Evolutionary conservation across 2,888 invertebrate species (phyloP), one percentile per base, ranked within the genome.

Genomic region (Acanthosepion esculentum): DNA sequence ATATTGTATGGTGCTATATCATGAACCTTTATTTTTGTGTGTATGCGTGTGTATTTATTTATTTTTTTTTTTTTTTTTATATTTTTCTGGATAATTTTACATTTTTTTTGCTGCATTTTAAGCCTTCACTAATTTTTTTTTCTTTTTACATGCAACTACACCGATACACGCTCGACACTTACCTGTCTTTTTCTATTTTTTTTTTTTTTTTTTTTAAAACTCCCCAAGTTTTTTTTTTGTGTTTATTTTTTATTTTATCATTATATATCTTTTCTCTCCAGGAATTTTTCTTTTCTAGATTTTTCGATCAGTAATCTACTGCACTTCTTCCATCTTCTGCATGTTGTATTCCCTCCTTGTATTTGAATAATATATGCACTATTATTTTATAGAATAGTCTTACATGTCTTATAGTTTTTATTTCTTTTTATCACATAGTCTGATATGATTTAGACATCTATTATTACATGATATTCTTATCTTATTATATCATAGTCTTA

Each of bases 31-130:
- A 3, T 78, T 78, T n/a, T n/a, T n/a, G 29, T 59, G 23, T 64
- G 23, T 64, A 41, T 41, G 41, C n/a, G n/a, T n/a, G n/a, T n/a
- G n/a, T n/a, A n/a, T n/a, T n/a, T n/a, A n/a, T 29, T 78, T 78
- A 26, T 29, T 29, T 78, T 29, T 29, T 29, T 10, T 0, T n/a
- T 78, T 78, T 78, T 29, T 78, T n/a, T 78, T 6, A 6, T 20
- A 26, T 78, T 78, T n/a, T 10, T 78, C n/a, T 78, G 78, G n/a
- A 78, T 78, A 78, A 78, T 29, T 78, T 78, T n/a, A 12, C n/a
- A 78, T 33, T 78, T 78, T 78, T 78, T 78, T 78, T 78, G 78
- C 78, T 78, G 78, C 78, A 78, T 78, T 78, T 78, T n/a, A 78
- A 78, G 78, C 78, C n/a, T n/a, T 78, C 78, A 33, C 78, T 78